A percentile compares a stretch with the other conserved stretches of the same genome.
These are phyloP conservation scores for Hoplostethus mediterraneus DNA, from an alignment of 2,797 vertebrate genomes.

Conservation along the genomic window DNA sequence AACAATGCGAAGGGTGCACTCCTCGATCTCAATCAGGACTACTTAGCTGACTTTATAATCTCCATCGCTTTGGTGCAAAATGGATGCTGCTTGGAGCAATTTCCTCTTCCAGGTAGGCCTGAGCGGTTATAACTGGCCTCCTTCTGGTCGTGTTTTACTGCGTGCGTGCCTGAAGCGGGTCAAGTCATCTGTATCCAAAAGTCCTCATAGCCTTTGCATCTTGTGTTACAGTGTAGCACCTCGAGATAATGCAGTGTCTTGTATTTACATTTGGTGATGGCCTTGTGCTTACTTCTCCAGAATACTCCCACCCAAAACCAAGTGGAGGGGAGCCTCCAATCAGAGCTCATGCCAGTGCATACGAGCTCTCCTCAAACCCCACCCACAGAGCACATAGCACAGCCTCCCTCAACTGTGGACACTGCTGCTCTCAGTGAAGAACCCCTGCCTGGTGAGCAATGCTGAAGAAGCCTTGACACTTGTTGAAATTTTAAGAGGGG, in stretches of 20 bases:
- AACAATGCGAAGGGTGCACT: conserved; percentile 69
- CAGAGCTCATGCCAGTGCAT: conserved; percentile 90
- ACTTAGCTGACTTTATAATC: conserved; percentile 76
- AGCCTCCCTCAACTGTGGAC: conserved; percentile 89
- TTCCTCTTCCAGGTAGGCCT: conserved; percentile 88
- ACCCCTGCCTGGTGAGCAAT: conserved; percentile 80
- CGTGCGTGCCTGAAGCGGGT: conserved; percentile 4
- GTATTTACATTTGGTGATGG: conserved; percentile 80
- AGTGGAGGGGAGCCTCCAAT: conserved; percentile 91
- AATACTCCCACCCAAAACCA: conserved; percentile 89
- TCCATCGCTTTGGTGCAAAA: conserved; percentile 83
- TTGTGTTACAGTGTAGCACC: conserved; percentile 47
- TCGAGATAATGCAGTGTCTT: conserved; percentile 70
- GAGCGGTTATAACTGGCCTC: conserved; percentile 13
- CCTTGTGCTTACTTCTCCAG: conserved; percentile 84
- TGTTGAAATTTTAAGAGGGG: not conserved
- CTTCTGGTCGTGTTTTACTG: conserved; percentile 20
- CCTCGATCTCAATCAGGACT: conserved; percentile 65
- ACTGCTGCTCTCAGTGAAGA: conserved; percentile 89
- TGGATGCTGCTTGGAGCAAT: conserved; percentile 90
- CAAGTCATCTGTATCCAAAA: conserved; percentile 25
- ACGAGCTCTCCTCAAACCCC: conserved; percentile 86
- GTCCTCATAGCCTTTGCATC: conserved; percentile 29
- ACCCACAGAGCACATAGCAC: conserved; percentile 85
- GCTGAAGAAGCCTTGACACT: not conserved